Evolutionary conservation across 2,888 invertebrate species (phyloP), one percentile per base, ranked within the genome.

Genomic region (Eurytoma adleriae): DNA sequence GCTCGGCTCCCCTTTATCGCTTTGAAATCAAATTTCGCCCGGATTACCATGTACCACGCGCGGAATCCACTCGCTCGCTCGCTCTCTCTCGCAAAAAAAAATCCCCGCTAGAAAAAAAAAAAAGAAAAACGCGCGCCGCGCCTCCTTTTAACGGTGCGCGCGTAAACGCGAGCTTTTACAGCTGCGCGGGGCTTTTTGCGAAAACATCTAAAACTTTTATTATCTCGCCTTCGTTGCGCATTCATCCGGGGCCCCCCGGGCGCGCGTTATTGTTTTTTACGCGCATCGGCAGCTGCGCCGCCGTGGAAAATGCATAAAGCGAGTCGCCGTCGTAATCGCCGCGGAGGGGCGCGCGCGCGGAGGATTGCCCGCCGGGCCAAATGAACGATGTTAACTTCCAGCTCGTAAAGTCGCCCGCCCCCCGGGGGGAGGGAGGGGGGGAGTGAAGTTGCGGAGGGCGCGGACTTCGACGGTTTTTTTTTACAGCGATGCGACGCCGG

Each of bases 151-250:
- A 74, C 56, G 61, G 27, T 50, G 52, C 68, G 27, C 57, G 27
- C 57, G 68, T 76, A 69, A 76, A 69, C 69, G 74, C 56, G 54
- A 52, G 61, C 59, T 76, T 75, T 69, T 76, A 76, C 62, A 27
- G 30, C 30, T 20, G 14, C 20, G 10, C 56, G 48, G 20, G 24
- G 12, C 76, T 76, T 77, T 40, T 70, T 71, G 71, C 66, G 71
- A 77, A 77, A 77, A 77, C 77, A 77, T 64, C 70, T 71, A 71
- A 76, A 76, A 77, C 70, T 77, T 77, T 71, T 71, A 77, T 71
- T 77, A 77, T 64, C 61, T 50, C 66, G 30, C 59, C 78, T 69
- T 74, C 64, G 57, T 69, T 69, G n/a, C 30, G 69, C 20, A 78
- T 78, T 78, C 78, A 78, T 71, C 71, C 62, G n/a, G 48, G 61